Conservation (phyloP, 2,113 vertebrate genomes). For the Panthera tigris region DNA sequence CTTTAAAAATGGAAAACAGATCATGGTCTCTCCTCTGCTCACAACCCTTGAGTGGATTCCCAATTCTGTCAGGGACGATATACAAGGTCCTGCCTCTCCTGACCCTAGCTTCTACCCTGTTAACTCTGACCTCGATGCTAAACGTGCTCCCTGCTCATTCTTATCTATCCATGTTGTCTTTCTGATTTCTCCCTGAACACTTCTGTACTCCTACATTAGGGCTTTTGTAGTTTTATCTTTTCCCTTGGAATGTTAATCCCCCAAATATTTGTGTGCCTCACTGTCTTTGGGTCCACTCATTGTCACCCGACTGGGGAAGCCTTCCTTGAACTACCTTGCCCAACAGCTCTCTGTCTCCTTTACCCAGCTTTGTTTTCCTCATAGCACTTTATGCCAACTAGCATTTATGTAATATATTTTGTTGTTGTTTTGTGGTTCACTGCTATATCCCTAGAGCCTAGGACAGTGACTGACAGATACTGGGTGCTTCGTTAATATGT, state of each 20-base stretch:
- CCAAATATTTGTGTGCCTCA: neutral
- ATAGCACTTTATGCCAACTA: neutral
- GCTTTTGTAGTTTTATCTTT: neutral
- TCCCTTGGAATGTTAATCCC: neutral
- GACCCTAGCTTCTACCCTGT: neutral
- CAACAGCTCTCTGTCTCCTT: neutral
- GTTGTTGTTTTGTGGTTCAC: neutral
- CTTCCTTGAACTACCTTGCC: neutral
- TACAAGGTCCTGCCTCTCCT: neutral
- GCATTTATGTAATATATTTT: neutral
- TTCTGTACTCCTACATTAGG: neutral
- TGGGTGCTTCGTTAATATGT: neutral
- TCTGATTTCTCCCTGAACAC: neutral
- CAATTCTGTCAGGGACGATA: neutral
- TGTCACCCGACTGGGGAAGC: neutral
- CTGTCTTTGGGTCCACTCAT: neutral
- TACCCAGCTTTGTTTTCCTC: too few relatives aligned
- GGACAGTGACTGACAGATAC: neutral
- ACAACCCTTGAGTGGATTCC: neutral
- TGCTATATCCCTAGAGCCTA: neutral
- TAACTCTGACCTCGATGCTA: neutral
- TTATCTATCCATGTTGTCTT: neutral
- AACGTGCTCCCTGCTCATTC: neutral
- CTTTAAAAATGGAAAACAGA: neutral
- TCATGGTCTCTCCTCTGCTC: neutral